Base-by-base conservation (phyloP, 2,113 vertebrate genomes). In the Megalops atlanticus region DNA sequence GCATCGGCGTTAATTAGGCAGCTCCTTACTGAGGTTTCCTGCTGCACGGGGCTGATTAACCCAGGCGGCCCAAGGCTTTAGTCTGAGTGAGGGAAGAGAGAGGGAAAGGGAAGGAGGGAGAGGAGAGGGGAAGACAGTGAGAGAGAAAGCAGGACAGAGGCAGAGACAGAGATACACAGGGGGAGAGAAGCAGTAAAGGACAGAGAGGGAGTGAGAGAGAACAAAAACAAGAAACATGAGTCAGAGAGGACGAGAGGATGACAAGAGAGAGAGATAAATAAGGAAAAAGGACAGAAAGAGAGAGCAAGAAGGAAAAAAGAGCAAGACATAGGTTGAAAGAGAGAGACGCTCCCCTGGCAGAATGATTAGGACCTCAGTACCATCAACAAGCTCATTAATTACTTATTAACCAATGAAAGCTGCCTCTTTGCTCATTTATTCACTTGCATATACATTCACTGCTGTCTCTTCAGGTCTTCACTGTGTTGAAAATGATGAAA, bases 81-180 rank as follows among this genome's bases (percentile, higher is more conserved):
- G n/a, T n/a, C n/a, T n/a, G n/a, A n/a, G 69, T 14, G 31, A 71
- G 69, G 33, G 3, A 21, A 38, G 11, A 12, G 16, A 21, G 1
- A 3, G 36, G 38, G 36, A 39, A 0, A 14, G 14, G 40, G 15
- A 3, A 11, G 33, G 15, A 15, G 38, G 35, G 36, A 16, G 36
- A 18, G 10, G 72, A 18, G 16, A 10, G 8, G 3, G 35, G 3
- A 38, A 2, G 71, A 14, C 12, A 14, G 36, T 31, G 69, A 35
- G 45, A 35, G 31, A 16, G 47, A 8, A 45, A 36, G 35, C 18
- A 33, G 18, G 52, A 5, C 27, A 16, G 52, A 77, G 27, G 21
- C 27, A 45, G 27, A 76, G 24, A 78, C 75, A 43, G 79, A 80
- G 35, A 36, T 49, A 47, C 49, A 76, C 73, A 69, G 54, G 68